These are phyloP conservation scores for Argyrosomus regius DNA, from an alignment of 2,797 vertebrate genomes.

Conservation along the genomic window DNA sequence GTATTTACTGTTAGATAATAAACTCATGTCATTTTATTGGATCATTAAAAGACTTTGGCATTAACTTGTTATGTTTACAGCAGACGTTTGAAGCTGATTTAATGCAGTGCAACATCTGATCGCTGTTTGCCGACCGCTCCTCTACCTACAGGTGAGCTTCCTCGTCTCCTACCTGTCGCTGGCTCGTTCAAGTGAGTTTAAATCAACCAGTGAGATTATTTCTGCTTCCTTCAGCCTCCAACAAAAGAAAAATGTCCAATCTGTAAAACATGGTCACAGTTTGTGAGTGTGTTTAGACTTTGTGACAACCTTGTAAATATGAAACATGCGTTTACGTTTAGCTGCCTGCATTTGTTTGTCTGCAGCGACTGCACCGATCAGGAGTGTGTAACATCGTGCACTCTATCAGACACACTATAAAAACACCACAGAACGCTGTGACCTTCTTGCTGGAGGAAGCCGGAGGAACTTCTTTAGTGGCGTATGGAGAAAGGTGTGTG, in stretches of 20 bases:
- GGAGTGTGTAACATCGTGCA: conserved; percentile 13
- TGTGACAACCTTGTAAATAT: conserved; percentile 12
- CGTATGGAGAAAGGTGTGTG: conserved; percentile 78
- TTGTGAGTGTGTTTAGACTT: background rate
- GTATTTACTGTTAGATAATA: background rate
- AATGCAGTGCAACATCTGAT: background rate
- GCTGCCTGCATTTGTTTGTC: conserved; percentile 35
- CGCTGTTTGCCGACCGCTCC: background rate
- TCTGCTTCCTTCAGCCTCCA: conserved; percentile 36
- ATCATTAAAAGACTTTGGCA: background rate
- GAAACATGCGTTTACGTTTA: background rate
- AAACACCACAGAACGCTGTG: conserved; percentile 34
- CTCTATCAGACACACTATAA: conserved; percentile 5
- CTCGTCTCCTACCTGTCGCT: background rate
- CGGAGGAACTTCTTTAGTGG: conserved; percentile 87
- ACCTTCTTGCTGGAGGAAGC: conserved; percentile 73
- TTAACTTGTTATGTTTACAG: background rate
- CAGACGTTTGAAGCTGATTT: background rate
- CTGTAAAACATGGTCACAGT: background rate
- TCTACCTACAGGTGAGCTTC: background rate
- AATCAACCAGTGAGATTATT: conserved; percentile 14
- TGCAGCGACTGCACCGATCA: conserved; percentile 11
- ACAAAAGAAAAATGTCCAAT: conserved; percentile 4
- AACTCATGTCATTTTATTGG: background rate
- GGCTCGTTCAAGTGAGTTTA: background rate